Base-by-base conservation (phyloP, 2,888 invertebrate species). In the Patella depressa region DNA sequence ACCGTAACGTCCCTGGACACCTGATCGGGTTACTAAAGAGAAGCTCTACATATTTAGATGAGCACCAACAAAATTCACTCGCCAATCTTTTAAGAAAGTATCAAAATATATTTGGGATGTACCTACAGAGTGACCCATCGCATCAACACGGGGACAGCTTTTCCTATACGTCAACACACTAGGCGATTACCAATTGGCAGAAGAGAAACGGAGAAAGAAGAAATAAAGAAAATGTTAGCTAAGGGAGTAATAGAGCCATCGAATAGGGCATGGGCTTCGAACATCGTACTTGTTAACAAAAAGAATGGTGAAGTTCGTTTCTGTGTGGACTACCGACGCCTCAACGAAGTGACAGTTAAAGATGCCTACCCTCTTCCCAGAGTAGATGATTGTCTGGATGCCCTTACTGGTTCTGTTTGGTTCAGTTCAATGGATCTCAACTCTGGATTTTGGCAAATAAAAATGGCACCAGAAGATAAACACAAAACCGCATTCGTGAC, bases 391-490 rank as follows among this genome's bases (percentile, higher is more conserved):
- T 59, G 59, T 14, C 19, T 59, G 59, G 59, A 59, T 12, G 59
- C 59, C 5, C 15, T 59, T 59, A 19, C 59, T 59, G 59, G 59
- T 59, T 59, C 59, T 17, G 59, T n/a, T n/a, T 59, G 59, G 59
- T 59, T 59, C 59, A 3, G 59, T n/a, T n/a, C 59, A 5, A 59
- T 59, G 14, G 59, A 59, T 14, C 19, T 59, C 17, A 59, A 59
- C 19, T 3, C 59, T 59, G 59, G 59, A 11, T 59, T 59, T 17
- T 59, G 59, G 59, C 59, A 59, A 59, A n/a, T 7, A n/a, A 19
- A 19, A 59, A 59, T 59, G 59, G 59, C n/a, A 12, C 59, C 59
- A 59, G 59, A 59, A 59, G 17, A 59, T 59, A 59, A 59, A 59
- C 59, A 59, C 17, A 59, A 59, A 4, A 59, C 59, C 17, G 59